These are phyloP conservation scores for Lophius piscatorius DNA, from an alignment of 2,113 vertebrate species.

Conservation along the genomic window DNA sequence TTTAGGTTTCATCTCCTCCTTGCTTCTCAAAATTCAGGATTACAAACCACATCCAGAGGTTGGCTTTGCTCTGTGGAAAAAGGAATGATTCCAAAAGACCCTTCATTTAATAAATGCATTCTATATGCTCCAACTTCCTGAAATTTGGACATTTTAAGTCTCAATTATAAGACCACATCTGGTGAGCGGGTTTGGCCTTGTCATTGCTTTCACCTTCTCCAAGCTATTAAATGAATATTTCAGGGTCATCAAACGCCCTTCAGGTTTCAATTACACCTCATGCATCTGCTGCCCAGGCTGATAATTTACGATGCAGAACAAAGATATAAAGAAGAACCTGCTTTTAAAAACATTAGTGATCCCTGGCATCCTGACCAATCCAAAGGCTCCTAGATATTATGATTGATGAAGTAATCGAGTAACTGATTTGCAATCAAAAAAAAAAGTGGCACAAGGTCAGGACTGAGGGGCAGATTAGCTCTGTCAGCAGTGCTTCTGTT, in stretches of 20 bases:
- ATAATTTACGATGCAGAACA: slow-evolving; percentile 49
- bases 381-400: slow-evolving; percentile 12
- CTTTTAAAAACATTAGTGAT: slow-evolving; percentile 27
- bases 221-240: slow-evolving; percentile 42
- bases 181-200: slow-evolving; percentile 25
- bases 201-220: slow-evolving; percentile 9
- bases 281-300: slow-evolving; percentile 37
- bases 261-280: slow-evolving; percentile 31
- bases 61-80: slow-evolving; percentile 15
- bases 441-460: slow-evolving; percentile 1
- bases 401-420: background rate
- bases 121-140: slow-evolving; percentile 12
- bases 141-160: slow-evolving; percentile 17
- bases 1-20: background rate
- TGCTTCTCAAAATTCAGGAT: slow-evolving; percentile 6
- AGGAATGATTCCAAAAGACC: slow-evolving; percentile 16
- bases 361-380: slow-evolving; percentile 35
- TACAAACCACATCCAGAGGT: slow-evolving; percentile 19
- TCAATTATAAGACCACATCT: slow-evolving; percentile 36
- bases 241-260: slow-evolving; percentile 39
- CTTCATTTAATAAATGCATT: background rate
- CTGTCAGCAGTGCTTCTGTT: slow-evolving; percentile 37
- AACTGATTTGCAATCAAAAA: slow-evolving; percentile 10
- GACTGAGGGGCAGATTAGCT: slow-evolving; percentile 35
- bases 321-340: slow-evolving; percentile 6